Percentiles rank a stretch among this genome's conserved stretches.
phyloP scores from a whole-genome alignment of 2,888 invertebrate species.

The Drosophila anomelani region DNA sequence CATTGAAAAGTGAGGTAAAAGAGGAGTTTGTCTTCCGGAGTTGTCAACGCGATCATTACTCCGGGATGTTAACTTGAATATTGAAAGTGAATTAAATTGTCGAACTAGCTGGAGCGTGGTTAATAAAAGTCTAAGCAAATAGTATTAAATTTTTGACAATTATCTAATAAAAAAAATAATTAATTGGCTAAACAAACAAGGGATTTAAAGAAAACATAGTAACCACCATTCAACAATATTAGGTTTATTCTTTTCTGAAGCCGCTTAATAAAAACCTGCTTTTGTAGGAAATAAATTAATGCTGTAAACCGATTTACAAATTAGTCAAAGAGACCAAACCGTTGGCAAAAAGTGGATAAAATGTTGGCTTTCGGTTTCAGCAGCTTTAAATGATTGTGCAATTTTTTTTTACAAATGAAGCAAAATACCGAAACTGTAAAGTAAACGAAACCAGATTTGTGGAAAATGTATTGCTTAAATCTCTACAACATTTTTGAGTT shows the following conservation, averaged over 20 bases:
- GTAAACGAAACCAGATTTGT: conserved; percentile 16
- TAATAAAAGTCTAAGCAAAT: neutral
- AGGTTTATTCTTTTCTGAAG: neutral
- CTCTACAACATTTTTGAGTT: neutral
- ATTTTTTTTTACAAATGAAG: conserved; percentile 20
- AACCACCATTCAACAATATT: neutral
- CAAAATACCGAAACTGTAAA: conserved; percentile 5
- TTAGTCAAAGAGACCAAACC: conserved; percentile 36
- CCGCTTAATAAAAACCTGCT: conserved; percentile 1
- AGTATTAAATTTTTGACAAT: too few species aligned
- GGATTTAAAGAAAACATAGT: neutral
- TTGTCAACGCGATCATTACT: conserved; percentile 41
- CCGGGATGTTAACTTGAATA: conserved; percentile 21
- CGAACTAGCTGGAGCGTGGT: neutral
- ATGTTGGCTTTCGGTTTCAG: conserved; percentile 23
- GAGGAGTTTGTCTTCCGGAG: conserved; percentile 32
- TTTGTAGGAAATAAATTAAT: conserved; percentile 18
- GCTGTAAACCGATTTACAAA: conserved; percentile 56
- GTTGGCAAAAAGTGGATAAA: conserved; percentile 22
- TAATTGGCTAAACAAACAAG: neutral
- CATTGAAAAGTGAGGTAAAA: conserved; percentile 5
- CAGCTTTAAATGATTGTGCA: conserved; percentile 30
- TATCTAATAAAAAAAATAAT: neutral
- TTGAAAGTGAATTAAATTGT: conserved; percentile 20
- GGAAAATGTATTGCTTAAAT: conserved; percentile 16